Base-by-base conservation (phyloP, 2,113 vertebrate species). In the Natator depressus region DNA sequence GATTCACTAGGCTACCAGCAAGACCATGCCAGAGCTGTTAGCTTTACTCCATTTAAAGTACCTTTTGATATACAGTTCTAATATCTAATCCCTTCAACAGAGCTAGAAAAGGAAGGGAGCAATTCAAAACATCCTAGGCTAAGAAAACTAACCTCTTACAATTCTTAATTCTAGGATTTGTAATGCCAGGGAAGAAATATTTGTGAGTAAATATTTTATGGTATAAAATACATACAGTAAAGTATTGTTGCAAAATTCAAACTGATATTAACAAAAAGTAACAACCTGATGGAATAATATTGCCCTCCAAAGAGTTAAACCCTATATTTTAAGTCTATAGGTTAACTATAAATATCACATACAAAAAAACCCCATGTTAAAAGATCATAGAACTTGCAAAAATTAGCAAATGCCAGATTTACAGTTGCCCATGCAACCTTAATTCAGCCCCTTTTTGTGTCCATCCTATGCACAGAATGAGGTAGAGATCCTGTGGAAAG, bases 151-250 rank as follows among this genome's bases (percentile, higher is more conserved):
- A 81, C 49, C 2, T 2, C 83, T 91, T 62, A 90, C 47, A 16
- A 2, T 80, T 79, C 35, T 55, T 19, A 47, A 81, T 35, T 72
- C 69, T 87, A 90, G 69, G 1, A 57, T 82, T 6, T 86, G 16
- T 0, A 83, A 90, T 82, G 85, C 42, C 93, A 90, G 93, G 75
- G 47, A 91, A 91, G 35, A 90, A 90, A 24, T 1, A 19, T 55
- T 55, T 5, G 5, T 65, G 5, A 79, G 47, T 93, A 24, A 1
- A 1, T 59, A 46, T 62, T 75, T 78, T 46, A 51, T 0, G 0
- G 38, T 55, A 59, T 94, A 76, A 94, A 95, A 93, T 90, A 91
- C 89, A 69, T 42, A 11, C 82, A 78, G 84, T 55, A 89, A 79
- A 84, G 6, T 54, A 88, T n/a, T 1, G 0, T n/a, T 72, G 84